Base-by-base conservation (phyloP, 2,888 invertebrate species). In the Sminthurinus aureus region DNA sequence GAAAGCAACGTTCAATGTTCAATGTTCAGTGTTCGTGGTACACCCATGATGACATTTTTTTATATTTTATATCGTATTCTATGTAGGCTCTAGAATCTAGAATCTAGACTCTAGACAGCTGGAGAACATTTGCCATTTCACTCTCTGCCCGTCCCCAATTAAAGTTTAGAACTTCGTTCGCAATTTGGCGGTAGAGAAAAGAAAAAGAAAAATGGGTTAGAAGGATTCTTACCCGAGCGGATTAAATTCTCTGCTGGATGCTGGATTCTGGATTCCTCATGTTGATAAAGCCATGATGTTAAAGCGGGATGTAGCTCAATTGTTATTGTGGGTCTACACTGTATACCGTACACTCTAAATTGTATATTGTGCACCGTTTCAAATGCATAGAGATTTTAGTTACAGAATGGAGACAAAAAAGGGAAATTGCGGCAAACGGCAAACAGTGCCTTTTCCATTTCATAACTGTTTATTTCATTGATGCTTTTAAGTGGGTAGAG, bases 381-480 rank as follows among this genome's bases (percentile, higher is more conserved):
- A 74, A 38, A 38, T 38, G 6, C 3, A 38, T 38, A 38, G 3
- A 38, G 38, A 38, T 18, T 74, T 18, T 8, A 26, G 38, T 18
- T 26, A 38, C 8, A 74, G 12, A 26, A 26, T 26, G 74, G 58
- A 58, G 58, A 9, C 4, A 58, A 38, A 38, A 38, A 58, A 58
- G 58, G 2, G 15, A 58, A 58, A 58, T 18, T 58, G 71, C 38
- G 74, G 20, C 24, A 74, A 24, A 74, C 38, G 74, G 20, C 24
- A 74, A 24, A 74, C 12, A 74, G 1, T 58, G 58, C 18, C 58
- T 58, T 58, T 74, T 26, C 74, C 38, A 22, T 74, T 38, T 74
- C 38, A 26, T 74, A 38, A 26, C 26, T 18, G 24, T 74, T 74
- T 24, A 74, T 74, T 26, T 74, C 74, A 74, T 26, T 24, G 38